Evolutionary conservation across 1,140 invertebrate genomes (phyloP), one percentile per base, ranked within the genome.

Genomic region (Halictus rubicundus): DNA sequence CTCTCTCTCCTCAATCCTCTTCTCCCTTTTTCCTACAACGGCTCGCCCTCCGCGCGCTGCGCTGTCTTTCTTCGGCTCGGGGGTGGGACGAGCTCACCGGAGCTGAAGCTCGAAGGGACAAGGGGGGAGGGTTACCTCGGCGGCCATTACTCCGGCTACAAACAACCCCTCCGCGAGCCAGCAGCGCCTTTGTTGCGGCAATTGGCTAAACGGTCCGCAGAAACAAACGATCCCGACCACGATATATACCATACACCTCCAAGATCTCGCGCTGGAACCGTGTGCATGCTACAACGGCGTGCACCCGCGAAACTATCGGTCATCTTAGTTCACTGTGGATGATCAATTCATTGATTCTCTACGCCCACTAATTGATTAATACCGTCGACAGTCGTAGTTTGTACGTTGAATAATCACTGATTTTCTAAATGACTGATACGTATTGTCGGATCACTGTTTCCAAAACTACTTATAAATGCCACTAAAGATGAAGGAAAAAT

Each of bases 141-240:
- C 91, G 88, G 91, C 91, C 91, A 92, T 91, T 92, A 91, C 91
- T 90, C 88, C 83, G 83, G 85, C 85, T 91, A 91, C 91, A 92
- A 92, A 91, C 90, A 90, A 90, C 90, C 90, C 90, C 90, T 91
- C 88, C 88, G 89, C 86, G 89, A 88, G 88, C 83, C 84, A 83
- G 87, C 87, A 89, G 86, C 83, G 83, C 87, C 88, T 92, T 91
- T 92, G 90, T 91, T 90, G 89, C 89, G 90, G 85, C 91, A 91
- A 92, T 92, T 92, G 91, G 88, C 89, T 92, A 90, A 91, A 90
- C 90, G 87, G 79, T 89, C 83, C 85, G 82, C 87, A 86, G 84
- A 89, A 91, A 91, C 84, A 86, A 86, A 86, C 83, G 84, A 86
- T 82, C 72, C 68, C 61, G 49, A 61, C 73, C n/a, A 54, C 68